Percentiles rank a stretch among this genome's conserved stretches.
phyloP scores from a whole-genome alignment of 2,113 vertebrate genomes.

The Abramis brama region DNA sequence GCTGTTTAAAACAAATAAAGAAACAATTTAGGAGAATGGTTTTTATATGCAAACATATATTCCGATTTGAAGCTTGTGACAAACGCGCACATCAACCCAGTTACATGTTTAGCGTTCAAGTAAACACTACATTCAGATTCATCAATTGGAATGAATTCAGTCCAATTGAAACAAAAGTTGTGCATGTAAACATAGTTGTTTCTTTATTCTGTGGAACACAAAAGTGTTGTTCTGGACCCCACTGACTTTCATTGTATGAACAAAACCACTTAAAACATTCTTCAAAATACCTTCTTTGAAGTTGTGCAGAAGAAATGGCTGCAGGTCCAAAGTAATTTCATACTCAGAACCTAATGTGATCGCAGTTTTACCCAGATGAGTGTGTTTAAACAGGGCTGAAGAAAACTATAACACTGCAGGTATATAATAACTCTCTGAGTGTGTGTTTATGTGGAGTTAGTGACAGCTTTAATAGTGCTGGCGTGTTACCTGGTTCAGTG shows the following conservation, averaged over 20 bases:
- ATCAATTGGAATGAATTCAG: too few relatives aligned
- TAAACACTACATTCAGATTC: too few relatives aligned
- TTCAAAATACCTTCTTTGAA: neutral
- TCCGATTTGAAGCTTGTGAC: too few relatives aligned
- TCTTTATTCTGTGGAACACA: too few relatives aligned
- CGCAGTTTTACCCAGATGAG: neutral
- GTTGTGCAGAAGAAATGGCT: neutral
- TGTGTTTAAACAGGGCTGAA: conserved; percentile 63
- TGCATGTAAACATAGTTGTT: too few relatives aligned
- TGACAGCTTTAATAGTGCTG: conserved; percentile 8
- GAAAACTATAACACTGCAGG: conserved; percentile 62
- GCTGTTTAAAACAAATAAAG: too few relatives aligned
- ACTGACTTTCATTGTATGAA: neutral
- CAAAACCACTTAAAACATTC: neutral
- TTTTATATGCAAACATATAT: too few relatives aligned
- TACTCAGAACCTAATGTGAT: neutral
- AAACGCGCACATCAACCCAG: too few relatives aligned
- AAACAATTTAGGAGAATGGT: too few relatives aligned
- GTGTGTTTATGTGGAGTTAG: conserved; percentile 4
- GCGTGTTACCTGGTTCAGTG: conserved; percentile 79
- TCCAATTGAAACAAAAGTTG: too few relatives aligned
- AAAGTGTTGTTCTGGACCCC: neutral
- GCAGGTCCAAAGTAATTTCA: neutral
- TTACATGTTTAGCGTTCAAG: too few relatives aligned
- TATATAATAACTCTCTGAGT: conserved; percentile 9